phyloP scores from a whole-genome alignment of 1,140 invertebrate species.

The Trichogramma pretiosum region DNA sequence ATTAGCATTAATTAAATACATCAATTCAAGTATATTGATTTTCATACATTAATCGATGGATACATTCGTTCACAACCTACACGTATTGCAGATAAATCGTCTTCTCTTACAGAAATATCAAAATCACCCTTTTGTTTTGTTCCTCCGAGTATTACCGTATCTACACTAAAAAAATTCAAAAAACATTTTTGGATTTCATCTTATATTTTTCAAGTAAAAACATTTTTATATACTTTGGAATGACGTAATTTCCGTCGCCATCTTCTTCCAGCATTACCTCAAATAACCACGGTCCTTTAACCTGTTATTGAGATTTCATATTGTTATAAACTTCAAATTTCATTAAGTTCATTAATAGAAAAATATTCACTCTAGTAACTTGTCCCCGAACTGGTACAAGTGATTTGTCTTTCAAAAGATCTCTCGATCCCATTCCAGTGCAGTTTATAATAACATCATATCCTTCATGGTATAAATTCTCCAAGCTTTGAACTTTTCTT shows the following conservation, averaged over 20 bases:
- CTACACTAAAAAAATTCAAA: constrained; percentile 38
- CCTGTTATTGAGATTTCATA: constrained; percentile 28
- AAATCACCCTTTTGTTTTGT: constrained; percentile 61
- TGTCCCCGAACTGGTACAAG: constrained; percentile 62
- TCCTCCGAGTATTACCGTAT: constrained; percentile 65
- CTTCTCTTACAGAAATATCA: constrained; percentile 44
- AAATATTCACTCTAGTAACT: constrained; percentile 55
- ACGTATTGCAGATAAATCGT: constrained; percentile 56
- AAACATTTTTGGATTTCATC: not conserved
- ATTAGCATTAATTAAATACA: not conserved
- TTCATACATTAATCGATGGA: constrained; percentile 56
- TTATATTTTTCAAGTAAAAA: not conserved
- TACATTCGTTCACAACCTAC: constrained; percentile 52
- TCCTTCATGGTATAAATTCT: constrained; percentile 41
- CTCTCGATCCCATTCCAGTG: constrained; percentile 53
- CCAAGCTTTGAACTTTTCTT: constrained; percentile 46
- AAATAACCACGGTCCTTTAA: constrained; percentile 57
- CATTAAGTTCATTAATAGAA: too few species aligned
- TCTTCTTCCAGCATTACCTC: constrained; percentile 47
- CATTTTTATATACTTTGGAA: constrained; percentile 57
- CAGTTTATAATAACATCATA: constrained; percentile 69
- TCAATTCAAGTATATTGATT: not conserved
- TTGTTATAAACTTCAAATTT: not conserved
- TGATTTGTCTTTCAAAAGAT: constrained; percentile 48
- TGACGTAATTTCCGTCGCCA: constrained; percentile 58